Evolutionary conservation across 2,888 invertebrate species (phyloP), one percentile per base, ranked within the genome.

Genomic region (Gandaritis pyraliata): DNA sequence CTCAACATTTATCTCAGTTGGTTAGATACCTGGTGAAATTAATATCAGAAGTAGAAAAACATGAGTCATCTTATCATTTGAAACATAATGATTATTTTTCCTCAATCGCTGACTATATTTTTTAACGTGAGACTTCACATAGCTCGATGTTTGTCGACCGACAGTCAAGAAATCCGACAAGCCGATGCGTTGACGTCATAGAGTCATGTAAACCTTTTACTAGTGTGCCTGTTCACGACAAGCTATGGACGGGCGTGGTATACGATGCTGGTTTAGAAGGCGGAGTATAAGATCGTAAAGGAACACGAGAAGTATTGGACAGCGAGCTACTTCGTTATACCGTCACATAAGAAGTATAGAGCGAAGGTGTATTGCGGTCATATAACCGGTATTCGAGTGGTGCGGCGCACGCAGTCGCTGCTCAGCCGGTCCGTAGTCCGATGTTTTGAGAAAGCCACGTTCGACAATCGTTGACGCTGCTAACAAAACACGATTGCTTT

Each of bases 171-270:
- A 90, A 86, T 84, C 87, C 85, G 86, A 85, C 90, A 86, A 87
- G 88, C 89, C 90, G 85, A 91, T 86, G 83, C 74, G 90, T 90
- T 92, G 91, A 91, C 91, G 91, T 92, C 91, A 92, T 91, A 76
- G 81, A 80, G 79, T 81, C 84, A 85, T 86, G 88, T 87, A 81
- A 79, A 85, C 81, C 85, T 83, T 80, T 76, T 81, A 88, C 87
- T 80, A 84, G 72, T 70, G 61, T 64, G 69, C 70, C 70, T 70
- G 72, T 70, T 72, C 69, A 69, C 73, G 73, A 73, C 73, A 76
- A 74, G 69, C 69, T 67, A 64, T 63, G 70, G 62, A 67, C 52
- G 36, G 48, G 39, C 55, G 61, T 59, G 47, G 57, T 61, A 69
- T 86, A 81, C 87, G 88, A 79, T 66, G 87, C 81, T 72, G 81